These are phyloP conservation scores for Epinotia nisella DNA, from an alignment of 2,888 invertebrate species.

Conservation along the genomic window DNA sequence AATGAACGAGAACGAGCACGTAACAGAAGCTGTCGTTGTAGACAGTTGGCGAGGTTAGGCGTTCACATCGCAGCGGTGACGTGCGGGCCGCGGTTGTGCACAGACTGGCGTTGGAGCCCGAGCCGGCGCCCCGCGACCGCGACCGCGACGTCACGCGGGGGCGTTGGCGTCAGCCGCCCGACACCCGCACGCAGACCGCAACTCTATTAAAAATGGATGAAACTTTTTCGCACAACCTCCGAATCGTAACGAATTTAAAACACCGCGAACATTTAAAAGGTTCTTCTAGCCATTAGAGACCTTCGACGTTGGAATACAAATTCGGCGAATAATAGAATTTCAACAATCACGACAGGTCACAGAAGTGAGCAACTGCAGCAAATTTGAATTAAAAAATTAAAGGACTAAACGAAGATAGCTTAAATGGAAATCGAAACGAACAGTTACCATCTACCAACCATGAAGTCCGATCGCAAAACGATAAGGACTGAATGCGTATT, in stretches of 20 bases:
- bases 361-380: not conserved
- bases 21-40: conserved; percentile 78
- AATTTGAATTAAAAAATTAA: not conserved
- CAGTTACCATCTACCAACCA: too few species aligned
- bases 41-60: conserved; percentile 77
- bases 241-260: conserved; percentile 1
- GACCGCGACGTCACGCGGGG: conserved; percentile 51
- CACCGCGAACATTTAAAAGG: not conserved
- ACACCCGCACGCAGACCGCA: conserved; percentile 26
- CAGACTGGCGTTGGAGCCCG: conserved; percentile 69
- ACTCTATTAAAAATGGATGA: conserved; percentile 19
- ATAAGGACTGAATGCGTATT: conserved; percentile 26
- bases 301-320: conserved; percentile 8
- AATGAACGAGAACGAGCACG: conserved; percentile 65
- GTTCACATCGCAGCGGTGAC: conserved; percentile 84
- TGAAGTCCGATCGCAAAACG: conserved; percentile 16
- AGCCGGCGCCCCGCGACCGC: conserved; percentile 50
- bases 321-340: not conserved
- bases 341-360: not conserved
- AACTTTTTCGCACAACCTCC: conserved; percentile 26
- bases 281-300: conserved; percentile 4
- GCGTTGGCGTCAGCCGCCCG: conserved; percentile 70
- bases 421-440: conserved; percentile 1
- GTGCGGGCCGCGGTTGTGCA: conserved; percentile 81
- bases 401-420: not conserved